These are phyloP conservation scores for Petrophora chlorosata DNA, from an alignment of 2,888 invertebrate genomes.

Conservation along the genomic window DNA sequence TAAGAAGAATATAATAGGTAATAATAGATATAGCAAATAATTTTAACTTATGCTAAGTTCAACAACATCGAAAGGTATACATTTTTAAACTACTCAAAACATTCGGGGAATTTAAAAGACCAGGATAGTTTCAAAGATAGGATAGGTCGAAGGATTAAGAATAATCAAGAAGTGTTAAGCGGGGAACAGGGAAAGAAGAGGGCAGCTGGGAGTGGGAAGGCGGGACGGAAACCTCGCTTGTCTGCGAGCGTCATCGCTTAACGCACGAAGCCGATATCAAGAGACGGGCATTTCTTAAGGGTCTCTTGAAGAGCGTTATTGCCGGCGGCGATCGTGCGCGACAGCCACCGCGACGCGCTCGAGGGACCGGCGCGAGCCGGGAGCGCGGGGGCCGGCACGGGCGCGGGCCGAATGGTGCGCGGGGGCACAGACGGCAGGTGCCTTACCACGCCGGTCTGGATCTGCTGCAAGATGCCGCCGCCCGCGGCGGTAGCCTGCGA, in stretches of 20 bases:
- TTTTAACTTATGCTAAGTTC: neutral
- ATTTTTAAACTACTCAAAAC: constrained; percentile 1
- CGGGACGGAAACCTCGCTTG: neutral
- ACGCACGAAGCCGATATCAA: constrained; percentile 88
- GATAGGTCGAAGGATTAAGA: neutral
- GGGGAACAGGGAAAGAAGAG: neutral
- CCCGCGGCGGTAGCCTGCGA: too few relatives aligned
- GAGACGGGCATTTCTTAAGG: constrained; percentile 90
- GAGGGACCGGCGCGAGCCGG: constrained; percentile 71
- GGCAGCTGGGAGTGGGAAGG: neutral
- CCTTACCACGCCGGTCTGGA: constrained; percentile 97
- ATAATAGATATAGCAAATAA: neutral
- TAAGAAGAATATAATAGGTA: too few relatives aligned
- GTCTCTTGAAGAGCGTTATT: constrained; percentile 81
- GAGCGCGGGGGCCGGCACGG: constrained; percentile 84
- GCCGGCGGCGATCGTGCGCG: constrained; percentile 79
- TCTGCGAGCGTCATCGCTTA: constrained; percentile 42
- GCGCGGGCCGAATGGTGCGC: constrained; percentile 77
- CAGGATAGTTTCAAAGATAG: neutral
- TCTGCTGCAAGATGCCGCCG: constrained; percentile 91
- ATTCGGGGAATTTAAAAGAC: neutral
- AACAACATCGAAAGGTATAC: constrained; percentile 41
- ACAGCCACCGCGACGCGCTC: constrained; percentile 75
- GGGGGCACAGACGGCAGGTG: constrained; percentile 87
- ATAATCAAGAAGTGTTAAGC: too few relatives aligned